Evolutionary conservation across 2,113 vertebrate species (phyloP), one percentile per base, ranked within the genome.

Genomic region (Cyprinodon brontotheroides): DNA sequence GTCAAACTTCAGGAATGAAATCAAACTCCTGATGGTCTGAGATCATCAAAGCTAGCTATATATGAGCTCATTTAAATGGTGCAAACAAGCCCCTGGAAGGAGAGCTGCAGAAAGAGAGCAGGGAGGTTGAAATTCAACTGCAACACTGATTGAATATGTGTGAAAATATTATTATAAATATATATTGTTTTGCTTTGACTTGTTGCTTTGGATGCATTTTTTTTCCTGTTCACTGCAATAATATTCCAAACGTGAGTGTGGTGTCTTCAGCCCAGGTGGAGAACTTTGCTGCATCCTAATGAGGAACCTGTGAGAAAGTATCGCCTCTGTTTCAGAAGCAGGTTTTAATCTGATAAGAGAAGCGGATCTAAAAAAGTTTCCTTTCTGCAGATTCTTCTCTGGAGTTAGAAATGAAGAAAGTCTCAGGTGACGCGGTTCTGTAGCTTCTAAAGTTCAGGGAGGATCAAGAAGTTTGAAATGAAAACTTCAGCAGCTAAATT

Each of bases 391-490:
- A 36, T 82, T 75, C 39, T 36, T 15, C 1, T 41, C 11, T 68
- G 68, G 29, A 61, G 68, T 68, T 60, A 70, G 65, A 47, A 47
- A 78, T 50, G 57, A 66, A 9, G n/a, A 8, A 48, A 4, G 39
- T 69, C 80, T 64, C 71, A 8, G 11, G 72, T 82, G 87, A 69
- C n/a, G 83, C 70, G 15, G 40, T 60, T 74, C 53, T 15, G 65
- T 1, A 15, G 66, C 71, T 66, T 45, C 74, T 81, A 22, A 3
- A 10, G 64, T 61, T 37, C 29, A 1, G 12, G 47, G 2, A 0
- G 75, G 74, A 80, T 82, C 79, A 77, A 11, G 74, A 85, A 77
- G 85, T 85, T 81, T 79, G 41, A 82, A 79, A 86, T 84, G 57
- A 77, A 85, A 88, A 85, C 83, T 80, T 82, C 9, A 59, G 75